phyloP scores from a whole-genome alignment of 2,113 vertebrate species.

The Paramormyrops kingsleyae region DNA sequence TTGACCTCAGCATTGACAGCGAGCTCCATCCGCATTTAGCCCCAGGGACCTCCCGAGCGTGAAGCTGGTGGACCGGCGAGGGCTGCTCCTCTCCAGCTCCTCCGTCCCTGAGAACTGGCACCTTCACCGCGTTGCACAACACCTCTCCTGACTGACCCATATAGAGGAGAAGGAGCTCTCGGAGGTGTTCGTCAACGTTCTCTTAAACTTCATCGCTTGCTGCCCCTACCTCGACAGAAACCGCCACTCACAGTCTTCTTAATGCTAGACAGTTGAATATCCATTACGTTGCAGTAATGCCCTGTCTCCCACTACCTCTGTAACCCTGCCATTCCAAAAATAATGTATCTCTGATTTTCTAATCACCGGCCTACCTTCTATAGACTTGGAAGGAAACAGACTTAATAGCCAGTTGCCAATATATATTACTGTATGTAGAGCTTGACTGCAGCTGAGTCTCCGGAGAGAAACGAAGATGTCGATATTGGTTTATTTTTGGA shows the following conservation, averaged over 20 bases:
- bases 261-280: background rate
- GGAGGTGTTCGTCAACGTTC: background rate
- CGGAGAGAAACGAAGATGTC: background rate
- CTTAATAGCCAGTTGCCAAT: conserved; percentile 2
- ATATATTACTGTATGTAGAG: background rate
- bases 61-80: no score
- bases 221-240: background rate
- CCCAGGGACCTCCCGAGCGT: background rate
- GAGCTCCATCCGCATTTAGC: background rate
- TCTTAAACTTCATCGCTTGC: background rate
- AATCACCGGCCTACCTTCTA: background rate
- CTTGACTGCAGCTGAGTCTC: background rate
- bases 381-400: background rate
- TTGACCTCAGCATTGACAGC: background rate
- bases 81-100: background rate
- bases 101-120: background rate
- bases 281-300: background rate
- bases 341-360: background rate
- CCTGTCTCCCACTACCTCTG: background rate
- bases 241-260: no score
- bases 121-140: background rate
- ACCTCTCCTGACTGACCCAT: background rate
- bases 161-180: background rate
- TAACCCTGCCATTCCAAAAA: background rate
- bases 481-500: conserved; percentile 1